phyloP scores from a whole-genome alignment of 2,113 vertebrate species.

The Amphilophus citrinellus region DNA sequence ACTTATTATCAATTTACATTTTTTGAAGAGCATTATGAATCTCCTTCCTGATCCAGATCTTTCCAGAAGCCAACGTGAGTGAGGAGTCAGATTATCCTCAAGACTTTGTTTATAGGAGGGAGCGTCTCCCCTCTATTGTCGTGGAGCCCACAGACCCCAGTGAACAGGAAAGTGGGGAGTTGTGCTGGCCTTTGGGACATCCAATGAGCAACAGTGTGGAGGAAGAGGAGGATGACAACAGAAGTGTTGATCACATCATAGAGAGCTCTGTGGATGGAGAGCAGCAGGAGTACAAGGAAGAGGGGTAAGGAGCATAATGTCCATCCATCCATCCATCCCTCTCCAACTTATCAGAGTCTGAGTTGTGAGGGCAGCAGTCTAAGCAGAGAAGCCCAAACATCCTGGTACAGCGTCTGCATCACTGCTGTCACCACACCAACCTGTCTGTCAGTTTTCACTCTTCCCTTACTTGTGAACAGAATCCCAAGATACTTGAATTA shows the following conservation, averaged over 20 bases:
- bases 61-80: constrained; percentile 63
- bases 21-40: background rate
- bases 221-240: constrained; percentile 29
- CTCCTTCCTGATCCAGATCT: constrained; percentile 64
- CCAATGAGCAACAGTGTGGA: background rate
- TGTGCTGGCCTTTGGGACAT: constrained; percentile 51
- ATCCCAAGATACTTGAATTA: too few species aligned
- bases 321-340: too few species aligned
- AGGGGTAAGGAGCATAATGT: constrained; percentile 28
- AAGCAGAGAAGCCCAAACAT: too few species aligned
- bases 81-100: constrained; percentile 52
- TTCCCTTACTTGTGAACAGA: too few species aligned
- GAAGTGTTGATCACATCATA: background rate
- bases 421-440: too few species aligned
- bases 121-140: constrained; percentile 80
- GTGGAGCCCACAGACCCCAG: constrained; percentile 76
- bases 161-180: constrained; percentile 55
- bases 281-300: constrained; percentile 38
- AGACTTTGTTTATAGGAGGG: constrained; percentile 58
- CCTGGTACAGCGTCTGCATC: too few species aligned
- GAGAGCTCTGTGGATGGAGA: constrained; percentile 21
- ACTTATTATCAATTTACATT: background rate
- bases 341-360: too few species aligned
- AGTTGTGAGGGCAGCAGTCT: too few species aligned
- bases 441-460: too few species aligned